phyloP scores from a whole-genome alignment of 2,888 invertebrate species.

The Drosophila tanythrix region DNA sequence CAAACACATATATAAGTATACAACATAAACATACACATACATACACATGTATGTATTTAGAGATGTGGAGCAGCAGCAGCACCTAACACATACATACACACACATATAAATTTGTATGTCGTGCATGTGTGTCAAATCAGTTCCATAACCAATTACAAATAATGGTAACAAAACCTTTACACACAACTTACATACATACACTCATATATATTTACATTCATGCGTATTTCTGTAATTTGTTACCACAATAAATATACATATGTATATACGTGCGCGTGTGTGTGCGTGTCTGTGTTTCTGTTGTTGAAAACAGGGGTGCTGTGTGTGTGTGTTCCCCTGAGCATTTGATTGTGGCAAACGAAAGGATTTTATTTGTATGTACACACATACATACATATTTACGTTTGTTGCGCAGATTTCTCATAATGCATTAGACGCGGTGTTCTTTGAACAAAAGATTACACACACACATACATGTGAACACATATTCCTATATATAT shows the following conservation, averaged over 20 bases:
- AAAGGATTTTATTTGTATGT: constrained; percentile 22
- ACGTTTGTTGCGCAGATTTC: constrained; percentile 30
- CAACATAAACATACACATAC: constrained; percentile 7
- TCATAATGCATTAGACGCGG: constrained; percentile 12
- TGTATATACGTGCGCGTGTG: constrained; percentile 15
- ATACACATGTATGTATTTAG: constrained; percentile 1
- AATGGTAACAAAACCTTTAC: constrained; percentile 29
- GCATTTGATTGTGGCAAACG: constrained; percentile 24
- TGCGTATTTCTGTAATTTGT: constrained; percentile 26
- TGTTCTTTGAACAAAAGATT: constrained; percentile 14
- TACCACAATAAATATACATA: constrained; percentile 30
- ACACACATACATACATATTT: constrained; percentile 18
- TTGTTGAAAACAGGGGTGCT: constrained; percentile 30
- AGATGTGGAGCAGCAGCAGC: constrained; percentile 29
- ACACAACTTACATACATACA: constrained; percentile 14
- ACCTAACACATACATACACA: constrained; percentile 16
- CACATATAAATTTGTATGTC: constrained; percentile 15
- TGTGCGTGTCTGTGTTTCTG: constrained; percentile 1
- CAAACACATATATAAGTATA: constrained; percentile 5
- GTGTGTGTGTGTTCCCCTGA: constrained; percentile 20
- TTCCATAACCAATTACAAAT: constrained; percentile 34
- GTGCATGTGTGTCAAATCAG: constrained; percentile 33
- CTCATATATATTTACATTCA: constrained; percentile 13
- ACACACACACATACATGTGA: not conserved
- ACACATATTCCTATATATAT: constrained; percentile 2